These are phyloP conservation scores for Metalampra italica DNA, from an alignment of 2,888 invertebrate species.

Conservation along the genomic window DNA sequence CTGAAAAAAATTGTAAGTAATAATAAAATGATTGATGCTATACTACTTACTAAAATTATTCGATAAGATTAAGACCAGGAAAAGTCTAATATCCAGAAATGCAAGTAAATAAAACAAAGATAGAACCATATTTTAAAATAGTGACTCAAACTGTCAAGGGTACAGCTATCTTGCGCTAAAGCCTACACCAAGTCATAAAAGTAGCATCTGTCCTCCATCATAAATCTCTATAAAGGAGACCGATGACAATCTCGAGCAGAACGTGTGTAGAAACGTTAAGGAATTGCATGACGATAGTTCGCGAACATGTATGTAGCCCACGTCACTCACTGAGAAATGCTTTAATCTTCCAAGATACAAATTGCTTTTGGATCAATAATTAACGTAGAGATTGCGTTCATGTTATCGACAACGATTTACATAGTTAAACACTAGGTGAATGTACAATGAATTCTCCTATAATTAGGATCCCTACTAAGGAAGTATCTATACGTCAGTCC, in stretches of 20 bases:
- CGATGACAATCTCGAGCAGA: conserved; percentile 44
- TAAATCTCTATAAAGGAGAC: conserved; percentile 19
- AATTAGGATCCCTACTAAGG: no score
- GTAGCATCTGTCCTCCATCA: conserved; percentile 17
- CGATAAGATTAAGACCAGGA: no score
- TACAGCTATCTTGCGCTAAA: conserved; percentile 28
- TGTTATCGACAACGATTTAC: conserved; percentile 35
- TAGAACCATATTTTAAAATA: conserved; percentile 21
- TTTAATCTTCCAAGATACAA: conserved; percentile 32
- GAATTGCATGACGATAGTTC: conserved; percentile 12
- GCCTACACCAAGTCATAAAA: conserved; percentile 21
- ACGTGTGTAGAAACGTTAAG: conserved; percentile 48
- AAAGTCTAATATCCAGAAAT: no score
- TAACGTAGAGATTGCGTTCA: conserved; percentile 28
- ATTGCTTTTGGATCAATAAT: conserved; percentile 44
- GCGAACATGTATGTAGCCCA: conserved; percentile 20
- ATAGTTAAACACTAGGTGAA: conserved; percentile 31
- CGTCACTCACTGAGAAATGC: conserved; percentile 28
- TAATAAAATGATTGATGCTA: no score
- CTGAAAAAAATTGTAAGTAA: no score
- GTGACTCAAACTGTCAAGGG: conserved; percentile 30
- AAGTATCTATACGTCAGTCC: no score
- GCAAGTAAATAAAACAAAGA: conserved; percentile 21
- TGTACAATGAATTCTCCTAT: conserved; percentile 10
- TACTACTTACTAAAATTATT: no score